Evolutionary conservation across 2,113 vertebrate species (phyloP).

Genomic region (Oreochromis spilurus): DNA sequence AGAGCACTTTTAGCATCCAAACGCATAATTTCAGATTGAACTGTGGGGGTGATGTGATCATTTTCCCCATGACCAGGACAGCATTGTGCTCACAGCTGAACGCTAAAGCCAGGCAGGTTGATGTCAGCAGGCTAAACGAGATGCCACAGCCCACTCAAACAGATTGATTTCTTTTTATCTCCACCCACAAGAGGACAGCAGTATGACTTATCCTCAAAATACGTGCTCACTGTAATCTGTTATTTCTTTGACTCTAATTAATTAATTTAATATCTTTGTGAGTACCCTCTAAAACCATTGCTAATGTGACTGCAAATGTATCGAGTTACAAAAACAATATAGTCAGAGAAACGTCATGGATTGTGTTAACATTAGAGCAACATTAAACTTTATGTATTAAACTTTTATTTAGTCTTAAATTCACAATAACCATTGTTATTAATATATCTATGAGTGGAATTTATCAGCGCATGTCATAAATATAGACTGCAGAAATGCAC

Average conservation of each 20-base stretch:
- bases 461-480: background rate
- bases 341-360: rapidly evolving
- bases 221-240: background rate
- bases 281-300: background rate
- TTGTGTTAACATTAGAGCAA: background rate
- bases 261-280: background rate
- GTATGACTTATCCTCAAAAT: background rate
- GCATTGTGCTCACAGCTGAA: background rate
- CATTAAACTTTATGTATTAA: background rate
- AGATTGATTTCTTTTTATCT: background rate
- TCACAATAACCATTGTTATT: background rate
- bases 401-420: background rate
- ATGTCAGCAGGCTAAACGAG: background rate
- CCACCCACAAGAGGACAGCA: background rate
- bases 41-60: background rate
- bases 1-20: background rate
- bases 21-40: background rate
- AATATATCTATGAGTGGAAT: background rate
- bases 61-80: background rate
- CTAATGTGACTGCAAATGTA: background rate
- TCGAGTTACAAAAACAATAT: background rate
- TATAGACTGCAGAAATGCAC: background rate
- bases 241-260: background rate
- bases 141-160: background rate
- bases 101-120: background rate